Percentiles rank a stretch among this genome's conserved stretches.
phyloP scores from a whole-genome alignment of 2,113 vertebrate species.

The Pithys albifrons region DNA sequence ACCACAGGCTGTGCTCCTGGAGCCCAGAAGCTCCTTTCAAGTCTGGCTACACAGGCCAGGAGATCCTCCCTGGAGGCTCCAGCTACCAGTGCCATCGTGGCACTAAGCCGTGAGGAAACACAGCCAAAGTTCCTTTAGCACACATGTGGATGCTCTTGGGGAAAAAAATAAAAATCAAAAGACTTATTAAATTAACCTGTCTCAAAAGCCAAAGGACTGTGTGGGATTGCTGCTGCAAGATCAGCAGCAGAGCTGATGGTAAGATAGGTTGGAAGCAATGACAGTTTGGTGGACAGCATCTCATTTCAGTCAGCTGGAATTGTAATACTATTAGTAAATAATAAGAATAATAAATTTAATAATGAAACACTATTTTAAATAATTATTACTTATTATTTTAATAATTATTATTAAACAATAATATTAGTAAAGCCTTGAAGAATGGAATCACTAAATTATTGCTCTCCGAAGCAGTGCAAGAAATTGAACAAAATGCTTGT shows the following conservation, averaged over 20 bases:
- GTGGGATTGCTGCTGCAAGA: conserved; percentile 43
- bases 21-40: not conserved
- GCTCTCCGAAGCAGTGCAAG: not conserved
- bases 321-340: not conserved
- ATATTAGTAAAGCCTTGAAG: conserved; percentile 21
- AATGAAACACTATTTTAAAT: not conserved
- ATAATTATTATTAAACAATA: not conserved
- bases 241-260: conserved; percentile 61
- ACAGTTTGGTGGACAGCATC: not conserved
- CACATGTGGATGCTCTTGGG: not conserved
- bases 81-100: not conserved
- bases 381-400: not conserved
- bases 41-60: not conserved
- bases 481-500: not conserved
- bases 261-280: conserved; percentile 21
- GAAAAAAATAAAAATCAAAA: not conserved
- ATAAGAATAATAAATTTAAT: not conserved
- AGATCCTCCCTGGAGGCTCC: not conserved
- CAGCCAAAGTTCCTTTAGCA: conserved; percentile 9
- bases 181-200: conserved; percentile 60
- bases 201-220: conserved; percentile 21
- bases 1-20: not conserved
- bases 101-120: not conserved
- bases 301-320: conserved; percentile 18
- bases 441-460: conserved; percentile 44